Evolutionary conservation across 1,140 invertebrate species (phyloP), one percentile per base, ranked within the genome.

Genomic region (Lordiphosa stackelbergi): DNA sequence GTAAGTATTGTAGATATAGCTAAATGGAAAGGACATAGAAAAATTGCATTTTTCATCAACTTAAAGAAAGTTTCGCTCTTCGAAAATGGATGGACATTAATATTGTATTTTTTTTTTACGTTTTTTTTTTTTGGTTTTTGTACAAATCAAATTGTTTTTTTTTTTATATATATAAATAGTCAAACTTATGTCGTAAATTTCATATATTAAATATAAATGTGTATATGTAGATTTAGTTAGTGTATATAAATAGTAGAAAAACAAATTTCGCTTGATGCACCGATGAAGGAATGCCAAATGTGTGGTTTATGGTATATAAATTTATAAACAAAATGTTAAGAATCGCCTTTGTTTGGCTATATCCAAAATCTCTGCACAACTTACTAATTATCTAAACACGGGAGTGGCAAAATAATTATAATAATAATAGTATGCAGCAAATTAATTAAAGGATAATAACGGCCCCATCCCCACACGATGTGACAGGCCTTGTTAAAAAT

Each of bases 61-160:
- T 71, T 75, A 81, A 69, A 69, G 46, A 54, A 64, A 66, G 42
- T 59, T 52, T 74, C 56, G 66, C 71, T 66, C 53, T 64, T 81
- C 75, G 63, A 75, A 81, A 81, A 81, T 81, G 75, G 75, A 81
- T 81, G 75, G 75, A 81, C 75, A 81, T 83, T 83, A 75, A 71
- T 75, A 81, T 81, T 81, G 75, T 79, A 75, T 71, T 60, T 51
- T 49, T n/a, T n/a, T 45, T 16, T 53, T 19, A 75, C 66, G 60
- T 51, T 49, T 13, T 51, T 16, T 53, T 19, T 28, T 57, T 65
- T 70, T 54, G 51, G 46, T 43, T 65, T 72, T 77, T 72, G 57
- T 75, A 75, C 72, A 75, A 75, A 75, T 75, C 53, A 75, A 74
- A 70, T 74, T 53, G 51, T 61, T 55, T 19, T 19, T 19, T 19